phyloP scores from a whole-genome alignment of 2,113 vertebrate genomes.

The Hemiprocne comata region DNA sequence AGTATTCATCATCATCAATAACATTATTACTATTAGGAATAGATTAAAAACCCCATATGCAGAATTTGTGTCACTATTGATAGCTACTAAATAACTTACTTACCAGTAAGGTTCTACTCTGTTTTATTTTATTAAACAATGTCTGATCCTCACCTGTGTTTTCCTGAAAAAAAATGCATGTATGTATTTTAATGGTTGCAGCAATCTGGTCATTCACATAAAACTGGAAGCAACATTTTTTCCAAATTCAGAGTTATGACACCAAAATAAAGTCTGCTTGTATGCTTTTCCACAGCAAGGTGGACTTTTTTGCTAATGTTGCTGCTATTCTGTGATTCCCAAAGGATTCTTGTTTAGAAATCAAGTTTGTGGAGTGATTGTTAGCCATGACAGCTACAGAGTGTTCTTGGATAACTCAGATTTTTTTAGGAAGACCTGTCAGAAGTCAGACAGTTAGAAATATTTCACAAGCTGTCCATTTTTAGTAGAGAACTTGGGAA shows the following conservation, averaged over 20 bases:
- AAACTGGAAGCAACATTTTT: not conserved
- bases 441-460: constrained; percentile 38
- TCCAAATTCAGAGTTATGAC: not conserved
- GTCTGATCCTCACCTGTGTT: not conserved
- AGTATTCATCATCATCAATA: not conserved
- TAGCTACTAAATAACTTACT: not conserved
- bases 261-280: not conserved
- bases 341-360: not conserved
- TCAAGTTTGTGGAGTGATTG: not conserved
- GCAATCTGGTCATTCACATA: not conserved
- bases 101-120: not conserved
- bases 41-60: not conserved
- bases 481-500: not conserved
- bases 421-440: constrained; percentile 43
- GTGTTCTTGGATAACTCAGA: constrained; percentile 18
- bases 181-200: not conserved
- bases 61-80: not conserved
- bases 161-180: not conserved
- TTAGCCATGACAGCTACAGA: constrained; percentile 36
- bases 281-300: not conserved
- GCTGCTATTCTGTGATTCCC: not conserved
- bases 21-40: not conserved
- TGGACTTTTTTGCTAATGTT: not conserved
- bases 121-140: not conserved
- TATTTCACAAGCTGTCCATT: constrained; percentile 49